A percentile compares a stretch with the other conserved stretches of the same genome.
Evolutionary conservation across 92 coral and sea anemone species (phyloP).

Genomic region (Palythoa grandiflora): DNA sequence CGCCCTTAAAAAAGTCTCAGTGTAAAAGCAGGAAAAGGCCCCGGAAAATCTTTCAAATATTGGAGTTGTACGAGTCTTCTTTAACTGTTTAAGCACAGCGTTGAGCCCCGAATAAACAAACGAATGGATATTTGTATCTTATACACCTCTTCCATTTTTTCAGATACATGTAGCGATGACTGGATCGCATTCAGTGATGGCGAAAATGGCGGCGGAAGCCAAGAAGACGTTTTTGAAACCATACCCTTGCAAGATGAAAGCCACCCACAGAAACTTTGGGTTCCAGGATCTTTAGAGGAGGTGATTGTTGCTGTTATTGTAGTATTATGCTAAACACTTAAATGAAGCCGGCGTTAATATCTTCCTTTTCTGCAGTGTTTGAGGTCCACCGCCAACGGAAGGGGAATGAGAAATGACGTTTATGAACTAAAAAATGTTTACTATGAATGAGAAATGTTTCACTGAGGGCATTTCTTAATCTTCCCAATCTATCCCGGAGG

Average conservation of each 20-base stretch:
- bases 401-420: no score
- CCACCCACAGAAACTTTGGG: background rate
- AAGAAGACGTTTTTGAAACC: background rate
- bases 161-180: conserved; percentile 1
- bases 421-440: no score
- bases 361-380: no score
- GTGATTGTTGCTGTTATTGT: background rate
- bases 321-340: background rate
- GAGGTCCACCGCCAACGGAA: no score
- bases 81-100: background rate
- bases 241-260: no score
- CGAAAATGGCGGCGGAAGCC: background rate
- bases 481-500: no score
- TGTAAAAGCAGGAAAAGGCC: no score
- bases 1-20: no score
- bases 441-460: no score
- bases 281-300: background rate
- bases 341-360: no score
- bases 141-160: background rate
- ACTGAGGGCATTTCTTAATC: no score
- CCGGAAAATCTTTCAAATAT: no score
- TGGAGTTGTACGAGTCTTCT: background rate
- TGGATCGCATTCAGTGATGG: conserved; percentile 2
- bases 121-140: background rate
- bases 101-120: background rate